Percentiles rank a stretch among this genome's conserved stretches.
phyloP scores from a whole-genome alignment of 2,113 vertebrate species.

The Phalacrocorax aristotelis region DNA sequence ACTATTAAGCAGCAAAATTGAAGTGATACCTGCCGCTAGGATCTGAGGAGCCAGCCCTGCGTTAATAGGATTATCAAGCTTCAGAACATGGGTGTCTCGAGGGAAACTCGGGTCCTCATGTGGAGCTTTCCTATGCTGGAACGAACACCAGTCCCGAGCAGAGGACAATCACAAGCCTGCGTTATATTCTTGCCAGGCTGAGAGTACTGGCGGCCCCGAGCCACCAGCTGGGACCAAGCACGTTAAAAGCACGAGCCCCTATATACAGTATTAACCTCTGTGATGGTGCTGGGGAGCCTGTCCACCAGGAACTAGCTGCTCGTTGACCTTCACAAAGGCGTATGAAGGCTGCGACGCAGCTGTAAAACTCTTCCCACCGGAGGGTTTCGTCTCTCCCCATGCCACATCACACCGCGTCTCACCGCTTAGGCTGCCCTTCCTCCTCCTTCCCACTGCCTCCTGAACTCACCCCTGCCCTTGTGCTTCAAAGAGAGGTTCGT shows the following conservation, averaged over 20 bases:
- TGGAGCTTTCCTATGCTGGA: neutral
- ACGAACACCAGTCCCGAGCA: neutral
- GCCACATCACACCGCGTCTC: accelerated
- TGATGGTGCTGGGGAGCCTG: accelerated
- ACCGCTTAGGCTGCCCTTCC: neutral
- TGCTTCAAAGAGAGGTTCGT: neutral
- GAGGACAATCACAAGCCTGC: neutral
- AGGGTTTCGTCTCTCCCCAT: neutral
- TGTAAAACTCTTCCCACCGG: neutral
- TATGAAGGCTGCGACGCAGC: neutral
- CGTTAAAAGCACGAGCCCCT: accelerated
- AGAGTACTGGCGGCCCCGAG: accelerated
- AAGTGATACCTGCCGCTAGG: slow-evolving; percentile 9
- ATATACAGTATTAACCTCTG: accelerated
- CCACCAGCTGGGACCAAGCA: neutral
- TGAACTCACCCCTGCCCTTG: neutral
- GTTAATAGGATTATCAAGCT: neutral
- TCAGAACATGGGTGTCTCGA: neutral
- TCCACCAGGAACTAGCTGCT: neutral
- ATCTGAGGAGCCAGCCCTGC: neutral
- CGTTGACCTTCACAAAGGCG: neutral
- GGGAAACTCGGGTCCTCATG: neutral
- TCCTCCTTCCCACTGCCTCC: neutral
- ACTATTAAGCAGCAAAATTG: slow-evolving; percentile 18
- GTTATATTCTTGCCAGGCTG: neutral